phyloP scores from a whole-genome alignment of 2,113 vertebrate genomes.

The Myanophis thanlyinensis region DNA sequence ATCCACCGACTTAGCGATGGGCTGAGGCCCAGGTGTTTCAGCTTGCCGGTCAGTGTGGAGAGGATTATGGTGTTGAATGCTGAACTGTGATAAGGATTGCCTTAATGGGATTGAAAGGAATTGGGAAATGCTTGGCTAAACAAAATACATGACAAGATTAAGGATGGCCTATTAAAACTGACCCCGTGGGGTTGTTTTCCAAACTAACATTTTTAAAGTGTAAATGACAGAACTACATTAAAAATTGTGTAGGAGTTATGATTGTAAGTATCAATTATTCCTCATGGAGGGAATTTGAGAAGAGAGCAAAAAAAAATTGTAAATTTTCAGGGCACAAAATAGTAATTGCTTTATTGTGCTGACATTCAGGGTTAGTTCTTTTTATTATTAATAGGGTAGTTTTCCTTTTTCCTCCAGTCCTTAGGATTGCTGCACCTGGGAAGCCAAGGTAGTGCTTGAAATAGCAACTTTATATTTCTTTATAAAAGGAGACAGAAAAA shows the following conservation, averaged over 20 bases:
- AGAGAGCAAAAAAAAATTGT: not conserved
- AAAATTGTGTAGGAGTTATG: not conserved
- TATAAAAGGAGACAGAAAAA: not conserved
- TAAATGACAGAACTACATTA: not conserved
- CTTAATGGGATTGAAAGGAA: slow-evolving; percentile 75
- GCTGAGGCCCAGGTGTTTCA: no score
- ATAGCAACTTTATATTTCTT: not conserved
- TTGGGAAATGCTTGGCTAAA: slow-evolving; percentile 72
- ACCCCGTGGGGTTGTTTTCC: slow-evolving; percentile 60
- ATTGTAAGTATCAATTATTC: not conserved
- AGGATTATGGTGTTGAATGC: no score
- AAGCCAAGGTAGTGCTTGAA: not conserved
- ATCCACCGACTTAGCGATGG: no score
- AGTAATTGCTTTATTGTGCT: not conserved
- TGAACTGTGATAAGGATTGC: slow-evolving; percentile 22
- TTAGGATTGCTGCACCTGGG: not conserved
- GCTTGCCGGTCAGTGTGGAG: no score
- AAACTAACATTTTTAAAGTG: no score
- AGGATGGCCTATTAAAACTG: slow-evolving; percentile 66
- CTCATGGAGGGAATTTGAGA: not conserved
- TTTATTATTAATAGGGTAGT: not conserved
- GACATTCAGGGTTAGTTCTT: not conserved
- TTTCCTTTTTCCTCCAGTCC: not conserved
- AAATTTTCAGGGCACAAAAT: not conserved
- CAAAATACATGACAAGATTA: slow-evolving; percentile 67